Evolutionary conservation across 1,140 invertebrate genomes (phyloP), one percentile per base, ranked within the genome.

Genomic region (Eulimnadia texana): DNA sequence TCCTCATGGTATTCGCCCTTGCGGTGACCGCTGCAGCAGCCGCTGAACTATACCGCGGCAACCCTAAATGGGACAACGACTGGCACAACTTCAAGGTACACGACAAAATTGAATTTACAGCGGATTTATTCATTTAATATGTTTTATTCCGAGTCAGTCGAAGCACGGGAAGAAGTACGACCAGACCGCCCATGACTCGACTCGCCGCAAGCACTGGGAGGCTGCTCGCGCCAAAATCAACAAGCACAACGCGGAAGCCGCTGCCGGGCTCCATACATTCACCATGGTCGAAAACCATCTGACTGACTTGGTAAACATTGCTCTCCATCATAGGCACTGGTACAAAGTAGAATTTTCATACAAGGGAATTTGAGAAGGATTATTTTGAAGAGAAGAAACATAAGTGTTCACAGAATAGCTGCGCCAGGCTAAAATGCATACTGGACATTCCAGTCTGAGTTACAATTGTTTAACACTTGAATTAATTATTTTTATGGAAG

Each of bases 221-320:
- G 33, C 16, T 9, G 33, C 33, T 16, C 33, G 33, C 33, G 33
- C 6, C 6, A 42, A 42, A 16, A 33, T 58, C 55, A 58, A 27
- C 55, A 58, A 58, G 55, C 55, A 58, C 55, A 58, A 58, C 25
- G 55, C 24, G 42, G 55, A 58, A 58, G 28, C 28, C 55, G 55
- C 55, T 42, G 55, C 55, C 29, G 55, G 55, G 22, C 55, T 58
- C 24, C 55, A 58, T 42, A 28, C 27, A 20, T 58, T 25, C 55
- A 1, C 24, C 11, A 42, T 58, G n/a, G 55, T 27, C 9, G 55
- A 58, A 20, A 58, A 58, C 55, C 55, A 58, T 27, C 10, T 58
- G 23, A 20, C 55, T 29, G 55, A 58, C 6, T 28, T 16, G 23
- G 55, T 58, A 58, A 6, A 42, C 16, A 42, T 16, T 9, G 6